A percentile compares a stretch with the other conserved stretches of the same genome.
Evolutionary conservation across 2,888 invertebrate species (phyloP).

Genomic region (Cerceris rybyensis): DNA sequence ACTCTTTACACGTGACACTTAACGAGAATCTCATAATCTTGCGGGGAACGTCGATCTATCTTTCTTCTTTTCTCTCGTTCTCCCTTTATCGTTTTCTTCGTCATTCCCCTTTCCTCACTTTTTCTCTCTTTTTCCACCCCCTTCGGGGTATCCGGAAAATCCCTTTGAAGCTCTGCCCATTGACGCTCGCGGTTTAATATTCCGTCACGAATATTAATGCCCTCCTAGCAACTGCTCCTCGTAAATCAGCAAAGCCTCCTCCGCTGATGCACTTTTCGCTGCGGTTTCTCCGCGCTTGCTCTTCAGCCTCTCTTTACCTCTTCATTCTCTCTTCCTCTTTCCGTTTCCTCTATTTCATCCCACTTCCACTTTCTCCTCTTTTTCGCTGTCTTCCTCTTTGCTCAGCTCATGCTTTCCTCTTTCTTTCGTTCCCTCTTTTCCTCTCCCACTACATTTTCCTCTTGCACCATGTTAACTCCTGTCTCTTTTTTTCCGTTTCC

Average conservation of each 20-base stretch:
- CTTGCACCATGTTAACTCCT: background rate
- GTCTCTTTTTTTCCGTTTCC: no score
- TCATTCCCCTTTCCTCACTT: conserved; percentile 2
- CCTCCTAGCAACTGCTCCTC: conserved; percentile 64
- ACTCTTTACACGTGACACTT: conserved; percentile 71
- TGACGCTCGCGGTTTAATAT: conserved; percentile 70
- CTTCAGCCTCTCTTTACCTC: conserved; percentile 41
- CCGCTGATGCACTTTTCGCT: conserved; percentile 61
- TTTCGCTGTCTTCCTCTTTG: conserved; percentile 12
- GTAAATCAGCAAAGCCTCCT: conserved; percentile 66
- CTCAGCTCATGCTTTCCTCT: background rate
- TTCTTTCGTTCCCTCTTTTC: background rate
- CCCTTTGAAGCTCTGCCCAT: conserved; percentile 66
- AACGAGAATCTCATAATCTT: conserved; percentile 78
- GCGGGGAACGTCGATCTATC: conserved; percentile 51
- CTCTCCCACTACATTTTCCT: conserved; percentile 12
- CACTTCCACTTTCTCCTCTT: background rate
- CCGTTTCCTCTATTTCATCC: background rate
- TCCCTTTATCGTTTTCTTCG: conserved; percentile 3
- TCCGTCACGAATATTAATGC: conserved; percentile 70
- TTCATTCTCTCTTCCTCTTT: conserved; percentile 25
- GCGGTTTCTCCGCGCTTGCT: conserved; percentile 53
- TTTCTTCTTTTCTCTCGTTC: conserved; percentile 15
- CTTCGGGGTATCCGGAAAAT: conserved; percentile 53
- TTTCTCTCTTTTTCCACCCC: conserved; percentile 1